Percentiles rank a stretch among this genome's conserved stretches.
These are phyloP conservation scores for Scolopax mira DNA, from an alignment of 2,113 vertebrate species.

Conservation along the genomic window DNA sequence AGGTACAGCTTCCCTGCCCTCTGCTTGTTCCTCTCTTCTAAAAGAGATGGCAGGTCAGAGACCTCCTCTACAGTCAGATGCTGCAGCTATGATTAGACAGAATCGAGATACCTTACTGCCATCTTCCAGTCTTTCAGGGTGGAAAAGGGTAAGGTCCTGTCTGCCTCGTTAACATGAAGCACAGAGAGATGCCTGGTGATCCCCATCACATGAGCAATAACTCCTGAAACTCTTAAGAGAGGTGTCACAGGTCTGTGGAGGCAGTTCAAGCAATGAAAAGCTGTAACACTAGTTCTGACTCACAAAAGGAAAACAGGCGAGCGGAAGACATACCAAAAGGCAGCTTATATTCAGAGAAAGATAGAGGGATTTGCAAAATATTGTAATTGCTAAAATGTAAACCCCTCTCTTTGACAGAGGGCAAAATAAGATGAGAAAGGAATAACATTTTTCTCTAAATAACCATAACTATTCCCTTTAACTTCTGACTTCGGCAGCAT, in stretches of 20 bases:
- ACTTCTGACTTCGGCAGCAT: background rate
- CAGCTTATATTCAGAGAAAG: background rate
- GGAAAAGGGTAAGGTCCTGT: background rate
- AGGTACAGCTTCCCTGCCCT: background rate
- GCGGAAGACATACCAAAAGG: background rate
- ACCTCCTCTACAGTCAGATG: background rate
- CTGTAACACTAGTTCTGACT: slow-evolving; percentile 5
- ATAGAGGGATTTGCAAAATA: background rate
- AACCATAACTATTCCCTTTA: background rate
- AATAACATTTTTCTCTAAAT: background rate
- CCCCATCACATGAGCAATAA: background rate
- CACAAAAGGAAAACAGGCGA: slow-evolving; percentile 2
- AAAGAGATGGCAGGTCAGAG: background rate
- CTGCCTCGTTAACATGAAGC: background rate
- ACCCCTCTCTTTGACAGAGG: background rate
- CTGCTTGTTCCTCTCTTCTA: background rate
- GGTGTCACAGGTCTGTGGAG: background rate
- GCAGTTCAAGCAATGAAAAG: background rate
- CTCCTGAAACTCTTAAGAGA: background rate
- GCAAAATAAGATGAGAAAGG: background rate
- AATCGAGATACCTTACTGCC: background rate
- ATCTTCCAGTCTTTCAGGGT: background rate
- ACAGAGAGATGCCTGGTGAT: background rate
- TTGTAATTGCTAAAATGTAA: background rate
- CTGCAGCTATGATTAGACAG: background rate